phyloP scores from a whole-genome alignment of 2,113 vertebrate species.

The Neotragus pygmaeus region DNA sequence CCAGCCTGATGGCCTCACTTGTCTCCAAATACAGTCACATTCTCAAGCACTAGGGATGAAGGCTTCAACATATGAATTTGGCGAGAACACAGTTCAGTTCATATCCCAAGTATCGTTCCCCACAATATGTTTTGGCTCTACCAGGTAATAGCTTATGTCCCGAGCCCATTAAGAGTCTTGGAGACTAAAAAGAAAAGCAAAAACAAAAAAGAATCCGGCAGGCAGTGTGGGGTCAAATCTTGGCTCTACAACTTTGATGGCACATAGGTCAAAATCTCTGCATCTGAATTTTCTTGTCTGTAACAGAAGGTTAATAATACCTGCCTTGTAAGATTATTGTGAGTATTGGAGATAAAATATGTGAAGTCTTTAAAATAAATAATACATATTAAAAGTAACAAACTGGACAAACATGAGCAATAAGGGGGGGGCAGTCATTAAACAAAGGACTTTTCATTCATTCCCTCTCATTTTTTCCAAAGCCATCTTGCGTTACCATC shows the following conservation, averaged over 20 bases:
- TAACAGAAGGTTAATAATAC: not conserved
- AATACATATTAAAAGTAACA: not conserved
- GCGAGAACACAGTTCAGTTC: not conserved
- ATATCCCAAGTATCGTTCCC: not conserved
- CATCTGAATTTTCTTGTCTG: not conserved
- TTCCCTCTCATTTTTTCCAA: not conserved
- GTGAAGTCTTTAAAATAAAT: slow-evolving; percentile 13
- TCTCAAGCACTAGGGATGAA: not conserved
- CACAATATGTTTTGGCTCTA: not conserved
- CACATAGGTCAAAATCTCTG: not conserved
- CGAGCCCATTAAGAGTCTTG: not conserved
- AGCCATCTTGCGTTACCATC: slow-evolving; percentile 1
- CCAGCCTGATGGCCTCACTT: not conserved
- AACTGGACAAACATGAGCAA: not conserved
- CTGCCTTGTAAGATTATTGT: not conserved
- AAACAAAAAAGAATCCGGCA: not conserved
- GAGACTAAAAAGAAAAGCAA: not conserved
- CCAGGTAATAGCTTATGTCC: not conserved
- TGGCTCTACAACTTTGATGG: not conserved
- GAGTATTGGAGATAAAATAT: not conserved
- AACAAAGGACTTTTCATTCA: slow-evolving; percentile 34
- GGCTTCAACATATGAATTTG: not conserved
- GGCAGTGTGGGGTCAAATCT: not conserved
- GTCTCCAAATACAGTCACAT: not conserved
- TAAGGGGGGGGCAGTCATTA: not conserved